Percentiles rank a stretch among this genome's conserved stretches.
Evolutionary conservation across 1,140 invertebrate genomes (phyloP).

Genomic region (Brachionus plicatilis): DNA sequence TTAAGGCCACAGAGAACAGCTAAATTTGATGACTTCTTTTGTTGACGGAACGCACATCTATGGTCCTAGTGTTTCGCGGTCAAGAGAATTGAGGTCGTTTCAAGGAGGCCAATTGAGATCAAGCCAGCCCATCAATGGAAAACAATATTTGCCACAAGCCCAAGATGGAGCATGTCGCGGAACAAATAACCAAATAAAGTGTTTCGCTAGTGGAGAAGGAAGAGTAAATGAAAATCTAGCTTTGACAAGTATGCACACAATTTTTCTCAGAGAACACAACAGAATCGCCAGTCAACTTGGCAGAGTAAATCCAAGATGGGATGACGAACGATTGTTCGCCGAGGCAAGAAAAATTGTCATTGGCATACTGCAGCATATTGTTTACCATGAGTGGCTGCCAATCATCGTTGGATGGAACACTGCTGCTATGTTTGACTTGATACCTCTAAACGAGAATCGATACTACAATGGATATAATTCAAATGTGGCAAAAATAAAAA

Average conservation of each 20-base stretch:
- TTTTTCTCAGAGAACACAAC: slow-evolving; percentile 58
- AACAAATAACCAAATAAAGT: not conserved
- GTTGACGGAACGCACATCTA: slow-evolving; percentile 72
- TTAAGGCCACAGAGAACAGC: slow-evolving; percentile 58
- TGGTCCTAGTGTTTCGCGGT: not conserved
- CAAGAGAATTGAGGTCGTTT: slow-evolving; percentile 6
- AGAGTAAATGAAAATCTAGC: slow-evolving; percentile 36
- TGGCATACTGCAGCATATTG: slow-evolving; percentile 84
- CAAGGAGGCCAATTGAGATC: not conserved
- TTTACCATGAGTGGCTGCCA: slow-evolving; percentile 87
- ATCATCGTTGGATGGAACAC: slow-evolving; percentile 69
- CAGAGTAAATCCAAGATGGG: slow-evolving; percentile 42
- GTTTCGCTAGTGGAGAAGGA: slow-evolving; percentile 34
- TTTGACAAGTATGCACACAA: slow-evolving; percentile 65
- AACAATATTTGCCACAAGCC: slow-evolving; percentile 1
- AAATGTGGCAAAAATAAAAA: not conserved
- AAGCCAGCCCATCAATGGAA: not conserved
- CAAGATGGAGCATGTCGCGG: slow-evolving; percentile 12
- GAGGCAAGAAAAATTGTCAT: slow-evolving; percentile 80
- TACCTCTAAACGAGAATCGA: not conserved
- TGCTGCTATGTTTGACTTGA: slow-evolving; percentile 26
- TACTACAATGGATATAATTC: slow-evolving; percentile 24
- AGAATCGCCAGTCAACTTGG: slow-evolving; percentile 43
- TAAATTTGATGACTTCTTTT: slow-evolving; percentile 74
- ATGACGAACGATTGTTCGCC: slow-evolving; percentile 53